Percentiles rank a stretch among this genome's conserved stretches.
Evolutionary conservation across 2,888 invertebrate genomes (phyloP).

Genomic region (Sipha maydis): DNA sequence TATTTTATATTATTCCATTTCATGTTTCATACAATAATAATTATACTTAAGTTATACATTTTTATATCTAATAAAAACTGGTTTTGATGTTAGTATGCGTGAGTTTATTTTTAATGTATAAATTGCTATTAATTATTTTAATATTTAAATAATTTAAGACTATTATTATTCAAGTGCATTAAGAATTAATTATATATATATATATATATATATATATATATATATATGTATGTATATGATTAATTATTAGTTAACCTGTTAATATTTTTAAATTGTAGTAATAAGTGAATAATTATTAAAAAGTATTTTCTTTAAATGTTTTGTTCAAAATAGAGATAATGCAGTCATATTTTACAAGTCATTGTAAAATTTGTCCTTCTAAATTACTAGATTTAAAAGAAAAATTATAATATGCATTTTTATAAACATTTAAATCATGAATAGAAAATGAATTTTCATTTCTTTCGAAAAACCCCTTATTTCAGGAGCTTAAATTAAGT

Average conservation of each 20-base stretch:
- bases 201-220: too few relatives aligned
- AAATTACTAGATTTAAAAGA: too few relatives aligned
- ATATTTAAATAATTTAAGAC: neutral
- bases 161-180: neutral
- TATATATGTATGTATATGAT: neutral
- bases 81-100: neutral
- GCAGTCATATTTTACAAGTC: too few relatives aligned
- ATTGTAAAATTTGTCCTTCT: too few relatives aligned
- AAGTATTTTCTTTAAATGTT: too few relatives aligned
- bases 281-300: neutral
- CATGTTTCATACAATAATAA: neutral
- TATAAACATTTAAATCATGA: too few relatives aligned
- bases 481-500: too few relatives aligned
- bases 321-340: too few relatives aligned
- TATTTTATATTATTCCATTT: constrained; percentile 2
- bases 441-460: too few relatives aligned
- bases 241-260: neutral
- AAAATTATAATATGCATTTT: too few relatives aligned
- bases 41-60: neutral
- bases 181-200: too few relatives aligned
- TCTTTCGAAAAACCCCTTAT: too few relatives aligned
- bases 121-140: constrained; percentile 1
- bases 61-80: constrained; percentile 1
- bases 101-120: neutral
- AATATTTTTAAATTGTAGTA: neutral